Base-by-base conservation (phyloP, 2,888 invertebrate species). In the Lissocephala sabroskyi region DNA sequence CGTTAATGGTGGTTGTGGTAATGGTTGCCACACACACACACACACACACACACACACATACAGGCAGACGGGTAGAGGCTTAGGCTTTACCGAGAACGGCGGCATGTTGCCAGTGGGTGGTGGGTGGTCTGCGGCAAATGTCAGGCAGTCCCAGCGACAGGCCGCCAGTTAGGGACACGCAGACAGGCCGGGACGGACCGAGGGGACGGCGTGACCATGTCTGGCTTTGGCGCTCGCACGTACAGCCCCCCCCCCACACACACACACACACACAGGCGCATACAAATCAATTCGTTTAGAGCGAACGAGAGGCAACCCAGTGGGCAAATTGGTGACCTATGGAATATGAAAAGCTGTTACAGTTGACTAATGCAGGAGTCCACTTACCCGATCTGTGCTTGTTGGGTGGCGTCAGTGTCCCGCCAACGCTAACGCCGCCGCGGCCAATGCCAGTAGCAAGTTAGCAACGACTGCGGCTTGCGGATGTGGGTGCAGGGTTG, bases 1-100 rank as follows among this genome's bases (percentile, higher is more conserved):
- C 68, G 71, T 73, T 75, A 71, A 75, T 71, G 76, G 67, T 71
- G 71, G 71, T 75, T 73, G 68, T 67, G 73, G 73, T 65, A 65
- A 71, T 71, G 71, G 65, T 76, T 79, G 73, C 70, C 73, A 59
- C 55, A 68, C 74, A 68, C 57, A 65, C 56, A 59, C 56, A 59
- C 59, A 46, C 56, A 56, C 56, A 55, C 40, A 42, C 18, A 33
- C 53, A 18, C 35, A 13, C 13, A 14, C 41, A 49, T 33, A 26
- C 10, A 51, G 28, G 52, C 17, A 33, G 9, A 45, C 11, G n/a
- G n/a, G n/a, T n/a, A 30, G 2, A 33, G 14, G 13, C 33, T 59
- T 67, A 63, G 70, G 76, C 73, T 55, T 65, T 65, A 68, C 65
- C 79, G 62, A 74, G 60, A 56, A 56, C 51, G 50, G 67, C 70